A percentile compares a stretch with the other conserved stretches of the same genome.
phyloP scores from a whole-genome alignment of 1,140 invertebrate genomes.

The Drosophila jambulina region DNA sequence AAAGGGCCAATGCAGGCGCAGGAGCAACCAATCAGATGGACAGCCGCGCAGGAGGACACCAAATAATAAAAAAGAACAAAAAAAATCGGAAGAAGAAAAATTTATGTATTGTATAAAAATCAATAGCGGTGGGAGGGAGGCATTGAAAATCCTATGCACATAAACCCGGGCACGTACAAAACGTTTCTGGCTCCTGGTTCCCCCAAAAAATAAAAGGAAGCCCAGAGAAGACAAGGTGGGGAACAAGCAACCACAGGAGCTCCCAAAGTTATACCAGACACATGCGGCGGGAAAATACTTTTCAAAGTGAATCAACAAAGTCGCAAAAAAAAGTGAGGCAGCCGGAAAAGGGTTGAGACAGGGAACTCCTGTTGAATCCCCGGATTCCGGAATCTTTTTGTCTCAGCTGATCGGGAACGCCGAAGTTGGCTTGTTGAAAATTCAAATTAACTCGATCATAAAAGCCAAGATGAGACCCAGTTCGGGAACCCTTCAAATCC shows the following conservation, averaged over 20 bases:
- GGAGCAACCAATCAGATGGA: constrained; percentile 57
- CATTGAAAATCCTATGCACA: constrained; percentile 83
- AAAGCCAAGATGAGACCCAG: constrained; percentile 68
- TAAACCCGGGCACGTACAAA: constrained; percentile 77
- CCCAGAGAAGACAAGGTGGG: constrained; percentile 23
- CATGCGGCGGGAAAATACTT: constrained; percentile 81
- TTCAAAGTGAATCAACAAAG: constrained; percentile 75
- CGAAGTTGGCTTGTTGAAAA: constrained; percentile 63
- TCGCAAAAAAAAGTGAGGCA: constrained; percentile 38
- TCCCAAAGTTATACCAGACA: constrained; percentile 71
- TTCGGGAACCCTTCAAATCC: constrained; percentile 42
- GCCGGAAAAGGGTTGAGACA: constrained; percentile 20
- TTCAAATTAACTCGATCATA: constrained; percentile 81
- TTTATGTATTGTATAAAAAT: constrained; percentile 81
- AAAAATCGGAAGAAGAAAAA: constrained; percentile 39
- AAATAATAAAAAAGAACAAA: neutral
- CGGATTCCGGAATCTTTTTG: constrained; percentile 44
- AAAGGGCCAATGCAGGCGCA: constrained; percentile 72
- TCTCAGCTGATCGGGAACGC: constrained; percentile 49
- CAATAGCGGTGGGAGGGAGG: constrained; percentile 64
- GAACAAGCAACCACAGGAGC: constrained; percentile 64
- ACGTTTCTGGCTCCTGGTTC: constrained; percentile 49
- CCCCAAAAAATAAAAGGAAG: constrained; percentile 8
- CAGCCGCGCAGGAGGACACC: constrained; percentile 27
- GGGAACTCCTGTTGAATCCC: constrained; percentile 46